These are phyloP conservation scores for Henicopernis longicauda DNA, from an alignment of 2,113 vertebrate genomes.

Conservation along the genomic window DNA sequence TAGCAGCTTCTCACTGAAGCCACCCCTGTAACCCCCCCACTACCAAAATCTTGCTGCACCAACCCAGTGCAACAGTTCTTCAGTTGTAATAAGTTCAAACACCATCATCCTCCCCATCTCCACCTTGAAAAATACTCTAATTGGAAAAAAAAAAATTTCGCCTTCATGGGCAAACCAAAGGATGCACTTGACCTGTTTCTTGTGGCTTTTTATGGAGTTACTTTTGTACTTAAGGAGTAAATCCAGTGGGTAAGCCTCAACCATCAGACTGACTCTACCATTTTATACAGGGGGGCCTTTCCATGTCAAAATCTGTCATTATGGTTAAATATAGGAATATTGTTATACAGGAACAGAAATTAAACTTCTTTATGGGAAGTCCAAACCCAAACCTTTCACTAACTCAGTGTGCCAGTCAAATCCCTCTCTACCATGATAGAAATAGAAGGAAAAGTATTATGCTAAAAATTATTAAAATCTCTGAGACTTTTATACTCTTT, in stretches of 20 bases:
- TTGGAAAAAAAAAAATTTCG: background rate
- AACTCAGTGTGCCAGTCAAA: background rate
- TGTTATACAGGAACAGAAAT: background rate
- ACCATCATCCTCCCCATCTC: rapidly evolving
- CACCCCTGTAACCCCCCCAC: no score
- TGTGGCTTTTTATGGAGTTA: background rate
- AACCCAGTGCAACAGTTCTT: background rate
- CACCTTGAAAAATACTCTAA: background rate
- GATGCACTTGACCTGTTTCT: background rate
- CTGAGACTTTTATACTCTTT: background rate
- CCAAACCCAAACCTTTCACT: background rate
- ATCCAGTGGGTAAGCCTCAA: background rate
- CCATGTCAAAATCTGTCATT: background rate
- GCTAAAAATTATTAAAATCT: background rate
- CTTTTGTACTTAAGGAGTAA: background rate
- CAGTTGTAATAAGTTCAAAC: background rate
- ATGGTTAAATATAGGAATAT: background rate
- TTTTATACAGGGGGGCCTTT: background rate
- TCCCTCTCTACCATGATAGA: background rate
- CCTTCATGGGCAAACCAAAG: background rate
- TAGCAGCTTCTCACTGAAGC: no score
- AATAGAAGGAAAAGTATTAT: background rate
- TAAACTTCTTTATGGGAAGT: background rate
- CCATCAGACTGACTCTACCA: no score
- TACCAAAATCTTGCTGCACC: no score